These are phyloP conservation scores for Drosophila watanabei DNA, from an alignment of 1,140 invertebrate species.

Conservation along the genomic window DNA sequence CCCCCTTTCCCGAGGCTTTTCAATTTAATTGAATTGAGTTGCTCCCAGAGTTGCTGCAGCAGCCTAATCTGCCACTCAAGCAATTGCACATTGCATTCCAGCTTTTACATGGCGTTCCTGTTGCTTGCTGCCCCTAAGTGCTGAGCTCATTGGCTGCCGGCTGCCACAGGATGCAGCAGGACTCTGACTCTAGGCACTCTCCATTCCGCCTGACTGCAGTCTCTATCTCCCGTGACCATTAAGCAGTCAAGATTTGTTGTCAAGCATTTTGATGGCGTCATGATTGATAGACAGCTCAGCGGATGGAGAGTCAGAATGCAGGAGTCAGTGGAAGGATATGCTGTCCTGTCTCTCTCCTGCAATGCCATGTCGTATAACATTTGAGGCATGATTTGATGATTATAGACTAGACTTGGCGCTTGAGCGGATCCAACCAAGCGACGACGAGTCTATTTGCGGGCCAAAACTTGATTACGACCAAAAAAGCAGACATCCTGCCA, in stretches of 20 bases:
- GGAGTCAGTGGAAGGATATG: background rate
- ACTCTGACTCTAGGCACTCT: background rate
- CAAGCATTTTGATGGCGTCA: constrained; percentile 71
- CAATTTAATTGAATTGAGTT: constrained; percentile 14
- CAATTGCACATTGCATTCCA: constrained; percentile 19
- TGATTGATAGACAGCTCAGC: constrained; percentile 60
- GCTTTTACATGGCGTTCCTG: background rate
- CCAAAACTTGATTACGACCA: constrained; percentile 73
- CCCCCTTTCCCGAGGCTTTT: background rate
- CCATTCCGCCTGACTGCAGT: constrained; percentile 34
- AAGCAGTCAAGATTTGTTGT: constrained; percentile 73
- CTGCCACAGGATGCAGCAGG: background rate
- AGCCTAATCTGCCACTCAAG: constrained; percentile 32
- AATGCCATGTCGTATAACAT: constrained; percentile 29
- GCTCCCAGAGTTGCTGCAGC: constrained; percentile 4
- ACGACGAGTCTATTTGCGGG: constrained; percentile 76
- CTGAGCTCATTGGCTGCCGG: background rate
- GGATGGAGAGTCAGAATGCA: background rate
- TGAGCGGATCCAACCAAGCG: constrained; percentile 48
- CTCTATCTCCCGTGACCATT: constrained; percentile 58
- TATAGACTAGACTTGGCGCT: constrained; percentile 82
- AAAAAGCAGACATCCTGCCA: constrained; percentile 29
- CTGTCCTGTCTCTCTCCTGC: background rate
- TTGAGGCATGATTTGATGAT: constrained; percentile 77
- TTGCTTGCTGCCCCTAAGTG: background rate